These are phyloP conservation scores for Anthoptus insignis DNA, from an alignment of 2,888 invertebrate species.

Conservation along the genomic window DNA sequence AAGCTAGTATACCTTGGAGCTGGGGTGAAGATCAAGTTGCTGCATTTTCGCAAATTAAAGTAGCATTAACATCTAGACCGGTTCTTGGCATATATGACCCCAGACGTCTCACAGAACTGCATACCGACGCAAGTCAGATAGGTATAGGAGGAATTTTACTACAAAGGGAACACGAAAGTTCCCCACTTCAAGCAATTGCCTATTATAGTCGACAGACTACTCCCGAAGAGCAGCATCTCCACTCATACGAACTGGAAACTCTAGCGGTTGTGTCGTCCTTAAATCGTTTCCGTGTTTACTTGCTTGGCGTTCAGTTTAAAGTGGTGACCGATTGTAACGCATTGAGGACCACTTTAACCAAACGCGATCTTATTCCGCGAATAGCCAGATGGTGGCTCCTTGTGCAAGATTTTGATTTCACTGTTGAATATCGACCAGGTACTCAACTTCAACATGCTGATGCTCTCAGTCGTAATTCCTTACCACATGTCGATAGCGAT, in stretches of 20 bases:
- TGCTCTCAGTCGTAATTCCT: conserved; percentile 22
- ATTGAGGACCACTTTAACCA: conserved; percentile 18
- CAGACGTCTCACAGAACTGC: conserved; percentile 34
- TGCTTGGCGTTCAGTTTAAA: conserved; percentile 29
- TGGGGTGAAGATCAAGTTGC: conserved; percentile 31
- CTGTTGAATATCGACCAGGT: conserved; percentile 31
- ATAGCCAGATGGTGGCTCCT: conserved; percentile 43
- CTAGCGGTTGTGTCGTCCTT: conserved; percentile 32
- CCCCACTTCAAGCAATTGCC: conserved; percentile 39
- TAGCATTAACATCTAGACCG: neutral
- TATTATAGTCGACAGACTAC: conserved; percentile 59
- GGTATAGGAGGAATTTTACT: conserved; percentile 37
- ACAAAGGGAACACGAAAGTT: neutral
- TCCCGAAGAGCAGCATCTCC: conserved; percentile 55
- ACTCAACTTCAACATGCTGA: conserved; percentile 21
- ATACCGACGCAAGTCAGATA: conserved; percentile 4
- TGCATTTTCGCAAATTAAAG: conserved; percentile 23
- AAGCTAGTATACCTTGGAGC: conserved; percentile 12
- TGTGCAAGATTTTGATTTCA: conserved; percentile 32
- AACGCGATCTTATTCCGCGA: conserved; percentile 50
- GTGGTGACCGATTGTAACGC: conserved; percentile 35
- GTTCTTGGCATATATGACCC: conserved; percentile 11
- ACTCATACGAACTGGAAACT: conserved; percentile 55
- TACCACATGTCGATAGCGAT: neutral
- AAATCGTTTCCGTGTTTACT: conserved; percentile 26